Evolutionary conservation across 2,113 vertebrate genomes (phyloP), one percentile per base, ranked within the genome.

Genomic region (Clarias macrocephalus): DNA sequence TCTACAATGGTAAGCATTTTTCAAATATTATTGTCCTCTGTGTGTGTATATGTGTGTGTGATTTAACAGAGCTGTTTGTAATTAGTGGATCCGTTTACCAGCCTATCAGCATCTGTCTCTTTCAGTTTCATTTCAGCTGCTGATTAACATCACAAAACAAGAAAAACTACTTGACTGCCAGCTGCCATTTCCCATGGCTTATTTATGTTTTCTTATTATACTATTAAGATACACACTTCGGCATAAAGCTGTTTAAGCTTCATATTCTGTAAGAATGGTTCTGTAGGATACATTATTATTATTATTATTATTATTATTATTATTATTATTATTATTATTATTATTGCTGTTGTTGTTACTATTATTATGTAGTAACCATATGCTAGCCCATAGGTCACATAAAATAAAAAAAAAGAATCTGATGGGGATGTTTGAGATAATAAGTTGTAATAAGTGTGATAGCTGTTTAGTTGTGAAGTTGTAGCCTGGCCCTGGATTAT

Each of bases 131-230:
- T 63, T 81, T 42, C 57, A 81, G 59, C 80, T 62, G 30, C 18
- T 81, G 80, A 62, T 81, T 81, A 63, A 23, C 30, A 81, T 81
- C 59, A 81, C 30, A 81, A 81, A 81, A 80, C 56, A 80, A 28
- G 54, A 52, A 48, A 23, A 75, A n/a, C 48, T n/a, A 48, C 75
- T 15, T 10, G 13, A 3, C 25, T 54, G 57, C 10, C 25, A 7
- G 30, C 10, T 4, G 21, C 8, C 56, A 80, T 60, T 15, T 12
- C 54, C 59, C 10, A 80, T 60, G 56, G 57, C n/a, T 57, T 30
- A 8, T 70, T 37, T 72, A 25, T 72, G 9, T 21, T 72, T 72
- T 72, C 57, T 59, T 59, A 19, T 19, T 16, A 3, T 9, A 13
- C 30, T 72, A 30, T 72, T 37, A 37, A 0, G 11, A 33, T 30